Conservation (phyloP, 2,888 invertebrate species). For the Sarcophaga variegata region DNA sequence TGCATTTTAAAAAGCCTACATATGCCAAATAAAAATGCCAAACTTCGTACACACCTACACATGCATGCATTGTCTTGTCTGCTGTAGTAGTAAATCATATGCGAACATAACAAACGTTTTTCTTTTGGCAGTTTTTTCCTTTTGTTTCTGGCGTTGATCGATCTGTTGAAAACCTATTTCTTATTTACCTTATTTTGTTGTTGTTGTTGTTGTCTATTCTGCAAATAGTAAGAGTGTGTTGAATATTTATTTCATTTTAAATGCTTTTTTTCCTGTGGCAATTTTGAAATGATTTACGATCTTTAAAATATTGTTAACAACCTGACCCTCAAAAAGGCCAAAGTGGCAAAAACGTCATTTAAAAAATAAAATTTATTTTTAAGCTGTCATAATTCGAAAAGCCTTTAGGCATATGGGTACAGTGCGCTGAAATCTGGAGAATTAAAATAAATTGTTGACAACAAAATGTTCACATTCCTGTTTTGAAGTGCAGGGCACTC, state of each 20-base stretch:
- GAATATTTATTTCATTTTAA: constrained; percentile 52
- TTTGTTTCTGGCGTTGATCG: constrained; percentile 45
- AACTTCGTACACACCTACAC: neutral
- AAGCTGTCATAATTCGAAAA: too few species aligned
- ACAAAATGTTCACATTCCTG: too few species aligned
- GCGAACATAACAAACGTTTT: neutral
- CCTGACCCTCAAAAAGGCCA: neutral
- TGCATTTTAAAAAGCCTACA: neutral
- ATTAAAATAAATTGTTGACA: too few species aligned
- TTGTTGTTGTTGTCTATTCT: neutral
- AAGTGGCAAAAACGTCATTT: neutral
- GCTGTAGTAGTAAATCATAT: too few species aligned
- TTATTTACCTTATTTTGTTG: neutral
- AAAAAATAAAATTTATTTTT: too few species aligned
- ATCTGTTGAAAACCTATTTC: constrained; percentile 40
- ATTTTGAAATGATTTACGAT: constrained; percentile 54
- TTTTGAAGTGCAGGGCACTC: too few species aligned
- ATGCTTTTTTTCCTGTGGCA: constrained; percentile 3
- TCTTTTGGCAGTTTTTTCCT: neutral
- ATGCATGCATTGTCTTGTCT: neutral
- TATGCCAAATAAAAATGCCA: neutral
- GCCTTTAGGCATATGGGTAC: too few species aligned
- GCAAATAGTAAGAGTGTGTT: constrained; percentile 18
- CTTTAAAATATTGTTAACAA: constrained; percentile 20
- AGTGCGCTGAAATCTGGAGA: too few species aligned